Evolutionary conservation across 2,797 vertebrate genomes (phyloP), one percentile per base, ranked within the genome.

Genomic region (Scyliorhinus canicula): DNA sequence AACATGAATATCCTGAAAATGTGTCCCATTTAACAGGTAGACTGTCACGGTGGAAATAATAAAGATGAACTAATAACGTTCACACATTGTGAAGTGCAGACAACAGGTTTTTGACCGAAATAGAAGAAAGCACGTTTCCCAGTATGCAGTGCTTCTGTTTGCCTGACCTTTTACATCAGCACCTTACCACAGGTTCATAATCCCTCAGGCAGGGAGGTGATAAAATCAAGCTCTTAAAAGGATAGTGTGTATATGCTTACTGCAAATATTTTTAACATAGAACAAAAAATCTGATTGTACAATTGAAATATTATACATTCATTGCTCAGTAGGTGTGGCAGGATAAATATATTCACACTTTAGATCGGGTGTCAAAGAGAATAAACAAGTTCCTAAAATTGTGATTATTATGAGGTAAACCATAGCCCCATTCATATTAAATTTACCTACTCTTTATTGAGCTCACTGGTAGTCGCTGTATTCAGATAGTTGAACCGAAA

Each of bases 161-260:
- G 21, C 21, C 88, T 91, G 88, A 91, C 88, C 88, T 91, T 91
- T 28, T 91, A 65, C 60, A 57, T 40, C 60, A 65, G 55, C 55
- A 21, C 55, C 55, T 31, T 35, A 88, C 85, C 55, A 60, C 55
- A 88, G 60, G 8, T 44, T 40, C 24, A 44, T 65, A 44, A 91
- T 91, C n/a, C 88, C 88, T 60, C n/a, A 91, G 88, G 88, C 60
- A 63, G 88, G 21, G 8, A 65, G 88, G 60, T 91, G 57, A 91
- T 63, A 65, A 91, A 91, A 91, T n/a, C 21, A 26, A 65, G 57
- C 57, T 65, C n/a, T n/a, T 91, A 44, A 65, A 65, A 91, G 88
- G 26, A 65, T 57, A 24, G 57, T 91, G n/a, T 91, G 60, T 24
- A 8, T 44, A 19, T 91, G 57, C 44, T 91, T 65, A 65, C 88